Percentiles rank a stretch among this genome's conserved stretches.
Evolutionary conservation across 2,113 vertebrate genomes (phyloP).

Genomic region (Hystrix brachyura): DNA sequence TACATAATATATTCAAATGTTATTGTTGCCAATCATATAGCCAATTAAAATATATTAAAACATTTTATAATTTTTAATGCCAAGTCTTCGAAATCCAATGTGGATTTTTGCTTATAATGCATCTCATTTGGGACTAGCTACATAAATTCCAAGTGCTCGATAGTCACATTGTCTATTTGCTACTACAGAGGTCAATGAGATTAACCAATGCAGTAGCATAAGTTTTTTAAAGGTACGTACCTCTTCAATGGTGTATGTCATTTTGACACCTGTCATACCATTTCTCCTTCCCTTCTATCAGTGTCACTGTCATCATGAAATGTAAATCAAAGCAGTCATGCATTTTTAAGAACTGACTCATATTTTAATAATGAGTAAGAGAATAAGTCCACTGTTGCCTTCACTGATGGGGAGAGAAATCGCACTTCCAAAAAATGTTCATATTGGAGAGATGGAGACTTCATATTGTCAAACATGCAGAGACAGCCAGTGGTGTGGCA

Average conservation of each 20-base stretch:
- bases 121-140: not conserved
- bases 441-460: not conserved
- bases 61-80: not conserved
- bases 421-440: not conserved
- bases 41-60: not conserved
- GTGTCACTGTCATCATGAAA: not conserved
- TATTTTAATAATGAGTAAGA: conserved; percentile 12
- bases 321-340: not conserved
- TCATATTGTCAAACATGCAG: not conserved
- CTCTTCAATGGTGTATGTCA: not conserved
- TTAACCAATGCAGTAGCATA: too few species aligned
- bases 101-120: not conserved
- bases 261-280: not conserved
- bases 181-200: not conserved
- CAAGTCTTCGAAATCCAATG: not conserved
- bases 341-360: conserved; percentile 10
- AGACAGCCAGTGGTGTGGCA: not conserved
- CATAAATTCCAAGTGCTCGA: not conserved
- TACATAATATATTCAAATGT: not conserved
- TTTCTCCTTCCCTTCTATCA: not conserved
- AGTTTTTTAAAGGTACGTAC: not conserved
- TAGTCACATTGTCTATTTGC: not conserved
- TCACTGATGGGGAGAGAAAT: not conserved
- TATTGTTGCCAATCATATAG: not conserved
- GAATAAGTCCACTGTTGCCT: not conserved